A percentile compares a stretch with the other conserved stretches of the same genome.
phyloP scores from a whole-genome alignment of 2,113 vertebrate genomes.

The Phoenicopterus ruber region DNA sequence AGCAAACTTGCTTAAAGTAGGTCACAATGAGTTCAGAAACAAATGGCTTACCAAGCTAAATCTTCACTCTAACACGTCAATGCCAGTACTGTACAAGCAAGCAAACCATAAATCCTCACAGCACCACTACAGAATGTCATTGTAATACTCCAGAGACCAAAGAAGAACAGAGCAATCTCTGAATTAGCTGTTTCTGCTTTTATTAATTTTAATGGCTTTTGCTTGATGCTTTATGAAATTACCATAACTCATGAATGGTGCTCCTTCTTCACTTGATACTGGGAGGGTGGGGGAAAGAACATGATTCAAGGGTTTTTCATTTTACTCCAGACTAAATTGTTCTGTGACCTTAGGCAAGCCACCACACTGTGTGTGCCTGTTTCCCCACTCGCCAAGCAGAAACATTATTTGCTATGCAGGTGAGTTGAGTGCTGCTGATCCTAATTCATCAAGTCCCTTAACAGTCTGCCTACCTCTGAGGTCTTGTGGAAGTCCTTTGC shows the following conservation, averaged over 20 bases:
- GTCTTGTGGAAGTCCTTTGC: not conserved
- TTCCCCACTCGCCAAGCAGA: not conserved
- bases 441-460: not conserved
- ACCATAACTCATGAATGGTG: not conserved
- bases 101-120: not conserved
- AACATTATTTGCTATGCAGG: not conserved
- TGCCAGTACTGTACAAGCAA: not conserved
- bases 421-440: not conserved
- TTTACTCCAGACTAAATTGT: not conserved
- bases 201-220: not conserved
- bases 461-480: not conserved
- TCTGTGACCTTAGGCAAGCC: not conserved
- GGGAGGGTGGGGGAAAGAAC: not conserved
- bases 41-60: constrained; percentile 3
- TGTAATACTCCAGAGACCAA: not conserved
- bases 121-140: not conserved
- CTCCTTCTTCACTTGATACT: not conserved
- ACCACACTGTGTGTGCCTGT: not conserved
- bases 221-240: not conserved
- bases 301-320: not conserved
- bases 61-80: not conserved
- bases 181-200: not conserved
- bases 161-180: not conserved
- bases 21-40: constrained; percentile 20
- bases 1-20: constrained; percentile 52